Evolutionary conservation across 1,140 invertebrate species (phyloP), one percentile per base, ranked within the genome.

Genomic region (Chironomus tepperi): DNA sequence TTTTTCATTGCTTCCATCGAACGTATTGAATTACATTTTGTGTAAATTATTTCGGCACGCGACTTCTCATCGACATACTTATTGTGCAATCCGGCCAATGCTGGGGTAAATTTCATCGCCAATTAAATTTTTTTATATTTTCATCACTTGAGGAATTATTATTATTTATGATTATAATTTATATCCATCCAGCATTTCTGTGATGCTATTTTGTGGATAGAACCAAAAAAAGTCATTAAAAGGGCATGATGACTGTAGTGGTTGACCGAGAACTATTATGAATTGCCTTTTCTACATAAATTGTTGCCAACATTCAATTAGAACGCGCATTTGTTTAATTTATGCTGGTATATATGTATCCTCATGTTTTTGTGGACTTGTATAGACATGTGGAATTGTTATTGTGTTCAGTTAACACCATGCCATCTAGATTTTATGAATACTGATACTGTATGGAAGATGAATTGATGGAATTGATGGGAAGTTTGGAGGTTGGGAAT

Each of bases 301-400:
- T 70, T 19, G 65, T 70, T 70, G 65, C 65, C 18, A 70, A 70
- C 65, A 70, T 70, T 70, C 65, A 70, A 70, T 70, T 70, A 70
- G 16, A 70, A 70, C 65, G 19, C 65, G 19, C 16, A 70, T 9
- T 8, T 8, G 9, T 70, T 70, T 18, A 70, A 18, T 70, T 70
- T 18, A 70, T 70, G 65, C 65, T 70, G 65, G 65, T 70, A 70
- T 9, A 70, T 21, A 6, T 1, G 5, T 34, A 34, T 34, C 1
- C 1, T 34, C 24, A 34, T 34, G 5, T 34, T 34, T 34, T 34
- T 1, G 1, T 34, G 24, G 5, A 34, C 24, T 34, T 34, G 24
- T 34, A 34, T 5, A n/a, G n/a, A 34, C 24, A 34, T 34, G 24
- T 34, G 24, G 24, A 34, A 34, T 34, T 34, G 24, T 34, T 34